phyloP scores from a whole-genome alignment of 2,888 invertebrate genomes.

The Thereva unica region DNA sequence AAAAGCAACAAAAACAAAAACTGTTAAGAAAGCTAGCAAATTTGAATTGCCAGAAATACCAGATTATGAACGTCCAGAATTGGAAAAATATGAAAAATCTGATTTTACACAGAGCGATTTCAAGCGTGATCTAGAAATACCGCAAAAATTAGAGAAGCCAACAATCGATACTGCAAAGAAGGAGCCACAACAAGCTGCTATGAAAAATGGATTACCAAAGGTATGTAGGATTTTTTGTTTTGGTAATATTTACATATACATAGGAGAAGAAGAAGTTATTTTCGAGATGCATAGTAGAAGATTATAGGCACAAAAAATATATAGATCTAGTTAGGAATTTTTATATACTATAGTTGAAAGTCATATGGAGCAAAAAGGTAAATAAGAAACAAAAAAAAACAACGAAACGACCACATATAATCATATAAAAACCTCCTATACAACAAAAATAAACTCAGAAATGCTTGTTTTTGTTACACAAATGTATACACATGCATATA shows the following conservation, averaged over 20 bases:
- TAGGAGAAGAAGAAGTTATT: too few relatives aligned
- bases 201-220: conserved; percentile 54
- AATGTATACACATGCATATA: too few relatives aligned
- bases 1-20: conserved; percentile 45
- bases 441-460: too few relatives aligned
- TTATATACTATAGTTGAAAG: too few relatives aligned
- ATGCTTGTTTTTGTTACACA: too few relatives aligned
- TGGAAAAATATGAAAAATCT: conserved; percentile 70
- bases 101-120: conserved; percentile 60
- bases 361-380: too few relatives aligned
- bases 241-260: not conserved
- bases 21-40: conserved; percentile 56
- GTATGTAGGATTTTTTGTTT: conserved; percentile 44
- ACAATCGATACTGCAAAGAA: conserved; percentile 47
- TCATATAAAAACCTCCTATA: too few relatives aligned
- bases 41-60: conserved; percentile 67
- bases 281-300: too few relatives aligned
- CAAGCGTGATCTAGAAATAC: conserved; percentile 52
- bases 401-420: too few relatives aligned
- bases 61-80: conserved; percentile 76
- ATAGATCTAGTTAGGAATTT: too few relatives aligned
- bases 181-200: conserved; percentile 45
- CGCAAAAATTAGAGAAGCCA: conserved; percentile 54
- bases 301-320: too few relatives aligned
- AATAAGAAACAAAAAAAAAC: too few relatives aligned